phyloP scores from a whole-genome alignment of 2,888 invertebrate species.

The Noctua comes region DNA sequence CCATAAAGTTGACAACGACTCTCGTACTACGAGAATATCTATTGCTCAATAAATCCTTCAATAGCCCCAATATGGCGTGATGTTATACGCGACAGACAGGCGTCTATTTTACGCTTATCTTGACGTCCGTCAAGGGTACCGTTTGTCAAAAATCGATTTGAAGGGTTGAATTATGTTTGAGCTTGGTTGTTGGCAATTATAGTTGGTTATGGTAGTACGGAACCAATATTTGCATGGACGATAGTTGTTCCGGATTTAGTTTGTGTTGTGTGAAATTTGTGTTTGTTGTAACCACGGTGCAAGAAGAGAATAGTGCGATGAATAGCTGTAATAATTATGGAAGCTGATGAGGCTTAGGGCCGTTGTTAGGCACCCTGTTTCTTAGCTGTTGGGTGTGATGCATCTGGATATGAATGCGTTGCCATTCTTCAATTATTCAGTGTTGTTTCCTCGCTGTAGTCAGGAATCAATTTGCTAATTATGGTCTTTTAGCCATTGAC shows the following conservation, averaged over 20 bases:
- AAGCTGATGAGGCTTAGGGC: neutral
- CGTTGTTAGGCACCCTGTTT: neutral
- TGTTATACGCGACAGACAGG: conserved; percentile 58
- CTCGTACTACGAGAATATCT: conserved; percentile 57
- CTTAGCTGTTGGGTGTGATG: neutral
- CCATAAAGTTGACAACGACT: conserved; percentile 62
- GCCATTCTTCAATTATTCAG: neutral
- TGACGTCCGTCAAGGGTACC: conserved; percentile 24
- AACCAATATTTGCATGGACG: conserved; percentile 23
- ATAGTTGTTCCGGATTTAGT: neutral
- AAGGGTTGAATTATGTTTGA: conserved; percentile 26
- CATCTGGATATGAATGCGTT: neutral
- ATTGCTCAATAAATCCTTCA: conserved; percentile 66
- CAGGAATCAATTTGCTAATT: neutral
- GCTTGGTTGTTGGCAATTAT: conserved; percentile 28
- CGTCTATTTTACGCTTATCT: conserved; percentile 56
- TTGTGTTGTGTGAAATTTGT: conserved; percentile 14
- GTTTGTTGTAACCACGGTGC: neutral
- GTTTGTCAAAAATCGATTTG: conserved; percentile 32
- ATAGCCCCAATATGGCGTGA: conserved; percentile 51
- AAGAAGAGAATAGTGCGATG: neutral
- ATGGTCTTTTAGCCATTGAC: neutral
- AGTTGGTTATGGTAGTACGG: neutral
- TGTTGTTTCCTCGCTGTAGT: neutral
- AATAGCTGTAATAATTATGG: neutral